Conservation (phyloP, 2,113 vertebrate species). For the Tor tambroides region DNA sequence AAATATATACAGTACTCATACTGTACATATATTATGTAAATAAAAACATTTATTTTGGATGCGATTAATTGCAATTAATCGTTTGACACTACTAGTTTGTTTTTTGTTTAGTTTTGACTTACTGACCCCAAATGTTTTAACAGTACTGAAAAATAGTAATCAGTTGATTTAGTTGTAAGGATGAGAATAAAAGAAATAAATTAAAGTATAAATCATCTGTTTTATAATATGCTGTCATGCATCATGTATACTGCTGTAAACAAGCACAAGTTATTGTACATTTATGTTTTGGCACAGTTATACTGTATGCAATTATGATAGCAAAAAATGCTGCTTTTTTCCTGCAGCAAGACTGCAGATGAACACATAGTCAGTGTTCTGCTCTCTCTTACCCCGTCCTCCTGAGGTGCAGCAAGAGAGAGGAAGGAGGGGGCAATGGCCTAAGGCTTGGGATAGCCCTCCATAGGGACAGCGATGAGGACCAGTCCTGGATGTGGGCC, state of each 20-base stretch:
- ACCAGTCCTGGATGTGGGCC: constrained; percentile 7
- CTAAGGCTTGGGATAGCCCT: constrained; percentile 23
- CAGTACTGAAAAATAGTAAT: too few species aligned
- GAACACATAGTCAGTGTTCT: background rate
- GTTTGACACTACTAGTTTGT: too few species aligned
- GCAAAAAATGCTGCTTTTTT: background rate
- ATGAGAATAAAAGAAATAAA: background rate
- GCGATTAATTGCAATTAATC: too few species aligned
- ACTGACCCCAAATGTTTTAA: too few species aligned
- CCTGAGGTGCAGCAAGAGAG: background rate
- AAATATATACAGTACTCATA: too few species aligned
- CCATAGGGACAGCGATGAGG: constrained; percentile 6
- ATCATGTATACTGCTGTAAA: too few species aligned
- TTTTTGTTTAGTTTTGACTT: too few species aligned
- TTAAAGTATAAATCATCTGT: background rate
- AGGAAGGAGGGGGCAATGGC: background rate
- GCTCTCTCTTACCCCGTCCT: background rate
- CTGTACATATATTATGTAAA: too few species aligned
- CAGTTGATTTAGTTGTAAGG: background rate
- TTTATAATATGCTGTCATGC: background rate
- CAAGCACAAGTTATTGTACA: background rate
- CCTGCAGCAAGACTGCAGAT: background rate
- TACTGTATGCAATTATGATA: background rate
- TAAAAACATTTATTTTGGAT: too few species aligned
- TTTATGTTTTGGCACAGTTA: background rate